phyloP scores from a whole-genome alignment of 1,140 invertebrate species.

The Mesaphorura yosii region DNA sequence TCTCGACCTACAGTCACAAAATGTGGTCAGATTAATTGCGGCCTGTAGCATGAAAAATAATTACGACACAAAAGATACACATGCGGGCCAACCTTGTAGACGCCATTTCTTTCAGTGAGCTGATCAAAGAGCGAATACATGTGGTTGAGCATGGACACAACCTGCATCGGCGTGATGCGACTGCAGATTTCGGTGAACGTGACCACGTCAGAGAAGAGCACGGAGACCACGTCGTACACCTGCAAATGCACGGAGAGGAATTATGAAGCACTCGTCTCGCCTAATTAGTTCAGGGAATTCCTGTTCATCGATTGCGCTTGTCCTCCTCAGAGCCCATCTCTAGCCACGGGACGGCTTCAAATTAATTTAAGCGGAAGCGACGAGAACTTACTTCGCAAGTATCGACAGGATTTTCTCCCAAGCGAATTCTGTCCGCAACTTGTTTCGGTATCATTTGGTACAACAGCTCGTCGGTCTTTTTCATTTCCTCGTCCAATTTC shows the following conservation, averaged over 20 bases:
- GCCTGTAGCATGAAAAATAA: background rate
- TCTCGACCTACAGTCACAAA: slow-evolving; percentile 62
- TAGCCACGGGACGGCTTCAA: too few species aligned
- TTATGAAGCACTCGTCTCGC: background rate
- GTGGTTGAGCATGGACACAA: slow-evolving; percentile 90
- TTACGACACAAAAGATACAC: background rate
- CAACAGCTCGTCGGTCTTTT: slow-evolving; percentile 81
- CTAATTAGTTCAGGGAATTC: too few species aligned
- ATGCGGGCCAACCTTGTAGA: slow-evolving; percentile 67
- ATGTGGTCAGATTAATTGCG: background rate
- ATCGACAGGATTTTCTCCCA: slow-evolving; percentile 83
- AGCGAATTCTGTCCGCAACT: slow-evolving; percentile 79
- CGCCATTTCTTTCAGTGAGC: slow-evolving; percentile 77
- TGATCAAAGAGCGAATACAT: slow-evolving; percentile 90
- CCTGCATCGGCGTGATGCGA: slow-evolving; percentile 86
- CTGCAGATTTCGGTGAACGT: slow-evolving; percentile 94
- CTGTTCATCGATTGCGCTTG: too few species aligned
- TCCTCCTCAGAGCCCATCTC: too few species aligned
- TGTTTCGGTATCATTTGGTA: slow-evolving; percentile 99
- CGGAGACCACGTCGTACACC: slow-evolving; percentile 91
- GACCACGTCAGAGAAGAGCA: slow-evolving; percentile 92
- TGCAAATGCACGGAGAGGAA: slow-evolving; percentile 37
- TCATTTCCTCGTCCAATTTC: slow-evolving; percentile 91
- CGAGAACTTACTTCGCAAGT: slow-evolving; percentile 86
- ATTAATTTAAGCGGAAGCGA: too few species aligned